Evolutionary conservation across 1,140 invertebrate genomes (phyloP).

Genomic region (Carposina sasakii): DNA sequence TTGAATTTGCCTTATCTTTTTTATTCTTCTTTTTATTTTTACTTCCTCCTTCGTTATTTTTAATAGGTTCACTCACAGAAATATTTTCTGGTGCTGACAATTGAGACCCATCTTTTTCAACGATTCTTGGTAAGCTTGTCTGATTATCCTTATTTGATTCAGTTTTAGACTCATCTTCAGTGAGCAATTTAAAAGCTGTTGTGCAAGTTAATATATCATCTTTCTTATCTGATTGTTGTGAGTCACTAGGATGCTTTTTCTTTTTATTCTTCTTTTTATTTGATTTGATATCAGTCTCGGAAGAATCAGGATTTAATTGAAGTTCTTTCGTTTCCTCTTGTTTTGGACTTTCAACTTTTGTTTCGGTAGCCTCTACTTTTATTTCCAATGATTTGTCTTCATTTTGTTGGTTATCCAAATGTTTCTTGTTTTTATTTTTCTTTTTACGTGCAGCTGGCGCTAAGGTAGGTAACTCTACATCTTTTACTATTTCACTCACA

Average conservation of each 20-base stretch:
- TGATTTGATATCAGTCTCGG: background rate
- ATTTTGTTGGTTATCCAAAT: constrained; percentile 2
- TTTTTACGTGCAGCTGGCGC: constrained; percentile 26
- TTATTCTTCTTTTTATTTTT: constrained; percentile 37
- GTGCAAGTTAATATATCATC: constrained; percentile 39
- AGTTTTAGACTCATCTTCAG: constrained; percentile 9
- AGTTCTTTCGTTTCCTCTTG: background rate
- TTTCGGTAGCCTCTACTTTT: constrained; percentile 14
- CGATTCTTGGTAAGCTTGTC: constrained; percentile 10
- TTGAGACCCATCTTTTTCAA: constrained; percentile 1
- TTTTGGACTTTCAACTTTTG: background rate
- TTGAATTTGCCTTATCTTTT: too few relatives aligned
- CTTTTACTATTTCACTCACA: constrained; percentile 5
- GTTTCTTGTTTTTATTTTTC: constrained; percentile 37
- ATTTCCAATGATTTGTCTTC: constrained; percentile 14
- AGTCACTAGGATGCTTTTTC: constrained; percentile 48
- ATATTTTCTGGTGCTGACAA: constrained; percentile 9
- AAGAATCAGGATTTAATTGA: background rate
- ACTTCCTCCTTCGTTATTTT: constrained; percentile 13
- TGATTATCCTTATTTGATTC: constrained; percentile 15
- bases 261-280: constrained; percentile 54
- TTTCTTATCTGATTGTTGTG: constrained; percentile 46
- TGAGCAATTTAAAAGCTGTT: constrained; percentile 42
- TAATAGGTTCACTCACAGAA: constrained; percentile 4
- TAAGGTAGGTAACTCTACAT: constrained; percentile 8